Evolutionary conservation across 2,113 vertebrate species (phyloP), one percentile per base, ranked within the genome.

Genomic region (Gallinago paraguaiae): DNA sequence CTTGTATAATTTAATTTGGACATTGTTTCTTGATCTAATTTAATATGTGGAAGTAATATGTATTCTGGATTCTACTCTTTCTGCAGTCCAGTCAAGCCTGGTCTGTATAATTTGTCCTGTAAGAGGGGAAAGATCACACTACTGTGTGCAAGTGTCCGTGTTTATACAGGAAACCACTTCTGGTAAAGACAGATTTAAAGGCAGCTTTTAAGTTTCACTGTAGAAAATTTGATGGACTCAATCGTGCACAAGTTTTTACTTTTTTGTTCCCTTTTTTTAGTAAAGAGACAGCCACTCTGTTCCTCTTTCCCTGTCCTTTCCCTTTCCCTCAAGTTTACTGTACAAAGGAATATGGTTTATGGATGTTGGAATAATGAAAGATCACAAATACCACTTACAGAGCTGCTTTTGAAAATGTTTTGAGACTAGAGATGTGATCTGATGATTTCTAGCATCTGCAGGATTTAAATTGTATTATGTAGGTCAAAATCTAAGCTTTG

Each of bases 11-110:
- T 75, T 24, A 67, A 50, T 45, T 65, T 76, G 41, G 24, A 19
- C 11, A 6, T 76, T 60, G 53, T 79, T 80, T 54, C 56, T 75
- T 25, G 13, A 13, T 70, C 22, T 70, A 41, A 39, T 71, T 59
- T 67, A 50, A 35, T 56, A 41, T 30, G 18, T 27, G 56, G 30
- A 48, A 59, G 18, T 35, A 76, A 25, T 15, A 6, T 17, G 13
- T 45, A 8, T 23, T 46, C 41, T 48, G 43, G 22, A 18, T 68
- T 94, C 54, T 78, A 1, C 17, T 65, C 41, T 77, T 57, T 46
- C 64, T 81, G 57, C 86, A 99, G 98, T 56, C 59, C 17, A 54
- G 64, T 70, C 12, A 61, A 57, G 28, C 31, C 69, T 46, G 30
- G 28, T 25, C 27, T 85, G 20, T 67, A 33, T 67, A 31, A 67